Conservation (phyloP, 2,797 vertebrate species). For the Peromyscus melanophrys region DNA sequence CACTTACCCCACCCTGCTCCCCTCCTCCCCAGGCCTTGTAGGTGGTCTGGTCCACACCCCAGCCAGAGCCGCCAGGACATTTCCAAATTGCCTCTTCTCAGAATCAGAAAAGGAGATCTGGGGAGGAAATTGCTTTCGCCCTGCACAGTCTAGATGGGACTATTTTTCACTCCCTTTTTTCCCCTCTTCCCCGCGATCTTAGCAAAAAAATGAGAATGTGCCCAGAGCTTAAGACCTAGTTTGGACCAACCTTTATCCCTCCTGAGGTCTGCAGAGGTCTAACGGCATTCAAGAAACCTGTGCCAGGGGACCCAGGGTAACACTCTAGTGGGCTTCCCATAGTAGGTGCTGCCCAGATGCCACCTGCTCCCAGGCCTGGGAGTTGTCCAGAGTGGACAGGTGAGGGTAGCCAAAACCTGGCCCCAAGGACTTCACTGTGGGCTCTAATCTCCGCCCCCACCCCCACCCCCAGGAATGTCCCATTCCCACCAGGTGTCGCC, state of each 20-base stretch:
- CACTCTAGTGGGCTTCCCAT: background rate
- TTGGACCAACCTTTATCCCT: background rate
- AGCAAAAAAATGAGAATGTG: conserved; percentile 39
- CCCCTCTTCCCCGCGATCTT: background rate
- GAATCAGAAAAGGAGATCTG: conserved; percentile 84
- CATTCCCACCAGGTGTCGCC: background rate
- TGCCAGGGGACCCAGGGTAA: accelerated
- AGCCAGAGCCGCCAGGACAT: background rate
- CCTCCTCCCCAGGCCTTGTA: background rate
- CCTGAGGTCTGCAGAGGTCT: background rate
- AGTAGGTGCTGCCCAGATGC: background rate
- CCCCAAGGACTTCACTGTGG: background rate
- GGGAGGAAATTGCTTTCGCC: conserved; percentile 86
- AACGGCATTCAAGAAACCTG: background rate
- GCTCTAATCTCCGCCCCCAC: background rate
- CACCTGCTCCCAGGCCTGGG: background rate
- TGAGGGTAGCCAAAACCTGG: background rate
- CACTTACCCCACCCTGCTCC: background rate
- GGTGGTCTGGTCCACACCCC: background rate
- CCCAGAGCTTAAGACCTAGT: conserved; percentile 3
- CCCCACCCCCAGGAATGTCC: background rate
- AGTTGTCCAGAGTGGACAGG: too few species aligned
- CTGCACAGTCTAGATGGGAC: conserved; percentile 13
- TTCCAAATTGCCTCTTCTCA: conserved; percentile 72
- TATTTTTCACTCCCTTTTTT: conserved; percentile 54